A percentile compares a stretch with the other conserved stretches of the same genome.
phyloP scores from a whole-genome alignment of 2,113 vertebrate genomes.

The Hipposideros armiger region DNA sequence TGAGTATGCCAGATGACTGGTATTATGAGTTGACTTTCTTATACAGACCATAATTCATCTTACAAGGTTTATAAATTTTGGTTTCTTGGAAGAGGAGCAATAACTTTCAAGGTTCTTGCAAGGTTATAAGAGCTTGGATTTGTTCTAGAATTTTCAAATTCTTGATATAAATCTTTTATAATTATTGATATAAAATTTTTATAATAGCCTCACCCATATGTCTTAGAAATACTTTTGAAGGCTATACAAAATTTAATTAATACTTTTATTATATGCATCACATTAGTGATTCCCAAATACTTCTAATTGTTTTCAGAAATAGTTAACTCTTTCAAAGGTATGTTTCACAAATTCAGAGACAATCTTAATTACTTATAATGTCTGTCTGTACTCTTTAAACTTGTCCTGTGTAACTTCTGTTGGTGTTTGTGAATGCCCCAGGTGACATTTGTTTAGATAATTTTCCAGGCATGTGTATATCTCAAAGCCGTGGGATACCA shows the following conservation, averaged over 20 bases:
- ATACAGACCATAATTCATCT: background rate
- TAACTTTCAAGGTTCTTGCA: background rate
- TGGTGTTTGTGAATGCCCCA: background rate
- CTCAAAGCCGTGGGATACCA: background rate
- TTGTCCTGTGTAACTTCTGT: background rate
- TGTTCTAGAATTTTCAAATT: constrained; percentile 14
- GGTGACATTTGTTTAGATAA: background rate
- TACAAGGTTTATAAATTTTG: background rate
- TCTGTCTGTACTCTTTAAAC: background rate
- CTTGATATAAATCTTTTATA: constrained; percentile 31
- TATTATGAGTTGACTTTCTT: background rate
- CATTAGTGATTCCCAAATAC: background rate
- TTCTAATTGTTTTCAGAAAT: background rate
- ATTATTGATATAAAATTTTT: constrained; percentile 13
- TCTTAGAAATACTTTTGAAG: constrained; percentile 42
- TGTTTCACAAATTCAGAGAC: background rate
- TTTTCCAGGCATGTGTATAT: background rate
- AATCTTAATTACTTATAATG: background rate
- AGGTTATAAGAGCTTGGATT: background rate
- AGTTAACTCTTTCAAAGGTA: background rate
- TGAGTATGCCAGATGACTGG: background rate
- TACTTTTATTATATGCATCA: background rate
- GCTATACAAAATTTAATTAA: background rate
- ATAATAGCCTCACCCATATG: background rate
- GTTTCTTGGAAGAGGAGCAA: background rate